Evolutionary conservation across 1,140 invertebrate genomes (phyloP), one percentile per base, ranked within the genome.

Genomic region (Macrotrachela quadricornifera): DNA sequence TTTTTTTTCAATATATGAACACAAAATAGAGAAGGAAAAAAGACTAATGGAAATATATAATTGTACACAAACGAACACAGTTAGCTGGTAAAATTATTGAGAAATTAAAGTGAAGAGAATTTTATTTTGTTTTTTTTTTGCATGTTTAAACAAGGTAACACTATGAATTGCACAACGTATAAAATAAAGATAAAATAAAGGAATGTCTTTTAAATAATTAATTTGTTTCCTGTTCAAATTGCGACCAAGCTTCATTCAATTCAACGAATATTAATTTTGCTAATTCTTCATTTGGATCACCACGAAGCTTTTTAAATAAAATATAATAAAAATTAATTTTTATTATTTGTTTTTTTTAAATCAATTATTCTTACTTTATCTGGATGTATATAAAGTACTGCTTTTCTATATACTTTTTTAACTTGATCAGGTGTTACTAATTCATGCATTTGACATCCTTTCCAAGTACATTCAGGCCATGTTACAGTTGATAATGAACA

Each of bases 191-290:
- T 4, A 30, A 30, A 30, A 8, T 4, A 30, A 30, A 30, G 21
- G 21, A 30, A 30, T 30, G 21, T 4, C 8, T 30, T 30, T 30
- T 30, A 30, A 54, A 45, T 42, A 49, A 43, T 45, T 85, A 82
- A 62, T 57, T 67, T 37, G 69, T 68, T 57, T 64, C 61, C 21
- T 84, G 85, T 70, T 97, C 90, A 70, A 97, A 99, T 63, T 90
- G 83, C 58, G 79, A 81, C 88, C 91, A 97, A 12, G 91, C 90
- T 65, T 95, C 92, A 71, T 94, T 97, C 57, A 99, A 72, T 73
- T 97, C 91, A 78, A 95, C 91, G 71, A 97, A 97, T 63, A 97
- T 90, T 62, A 92, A 69, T 72, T 90, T 92, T 12, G 94, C 91
- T 62, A 96, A 74, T n/a, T 59, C 55, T 53, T 69, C 62, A 56